phyloP scores from a whole-genome alignment of 2,113 vertebrate species.

The Shinisaurus crocodilurus region DNA sequence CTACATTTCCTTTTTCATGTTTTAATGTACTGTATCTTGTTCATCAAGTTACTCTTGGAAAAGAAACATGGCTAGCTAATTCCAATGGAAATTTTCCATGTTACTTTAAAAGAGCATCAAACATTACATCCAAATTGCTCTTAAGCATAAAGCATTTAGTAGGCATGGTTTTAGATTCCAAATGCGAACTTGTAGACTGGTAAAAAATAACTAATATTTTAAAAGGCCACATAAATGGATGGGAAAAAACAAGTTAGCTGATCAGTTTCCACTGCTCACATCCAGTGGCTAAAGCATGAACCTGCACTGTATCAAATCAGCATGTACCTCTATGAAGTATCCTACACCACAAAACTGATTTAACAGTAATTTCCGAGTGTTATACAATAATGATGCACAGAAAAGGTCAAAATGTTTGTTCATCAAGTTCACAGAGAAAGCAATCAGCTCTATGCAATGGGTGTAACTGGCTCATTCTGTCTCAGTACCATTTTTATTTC shows the following conservation, averaged over 20 bases:
- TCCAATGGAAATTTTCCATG: too few relatives aligned
- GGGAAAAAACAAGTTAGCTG: not conserved
- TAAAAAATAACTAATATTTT: too few relatives aligned
- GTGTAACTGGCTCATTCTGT: not conserved
- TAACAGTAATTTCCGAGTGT: not conserved
- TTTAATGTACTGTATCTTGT: too few relatives aligned
- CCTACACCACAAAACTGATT: not conserved
- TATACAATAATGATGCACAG: not conserved
- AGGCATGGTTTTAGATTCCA: too few relatives aligned
- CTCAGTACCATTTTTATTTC: fast-evolving
- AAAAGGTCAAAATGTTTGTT: slow-evolving; percentile 24
- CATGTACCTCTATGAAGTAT: not conserved
- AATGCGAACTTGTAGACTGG: too few relatives aligned
- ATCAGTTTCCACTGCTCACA: not conserved
- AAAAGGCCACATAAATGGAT: not conserved
- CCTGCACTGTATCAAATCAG: not conserved
- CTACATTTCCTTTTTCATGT: too few relatives aligned
- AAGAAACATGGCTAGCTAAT: too few relatives aligned
- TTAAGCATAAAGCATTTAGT: too few relatives aligned
- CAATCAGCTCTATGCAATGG: not conserved
- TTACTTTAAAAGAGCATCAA: too few relatives aligned
- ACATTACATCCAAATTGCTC: too few relatives aligned
- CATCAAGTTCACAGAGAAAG: fast-evolving
- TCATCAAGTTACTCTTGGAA: too few relatives aligned
- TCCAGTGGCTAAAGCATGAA: not conserved